These are phyloP conservation scores for Cryptotis parvus DNA, from an alignment of 2,113 vertebrate species.

Conservation along the genomic window DNA sequence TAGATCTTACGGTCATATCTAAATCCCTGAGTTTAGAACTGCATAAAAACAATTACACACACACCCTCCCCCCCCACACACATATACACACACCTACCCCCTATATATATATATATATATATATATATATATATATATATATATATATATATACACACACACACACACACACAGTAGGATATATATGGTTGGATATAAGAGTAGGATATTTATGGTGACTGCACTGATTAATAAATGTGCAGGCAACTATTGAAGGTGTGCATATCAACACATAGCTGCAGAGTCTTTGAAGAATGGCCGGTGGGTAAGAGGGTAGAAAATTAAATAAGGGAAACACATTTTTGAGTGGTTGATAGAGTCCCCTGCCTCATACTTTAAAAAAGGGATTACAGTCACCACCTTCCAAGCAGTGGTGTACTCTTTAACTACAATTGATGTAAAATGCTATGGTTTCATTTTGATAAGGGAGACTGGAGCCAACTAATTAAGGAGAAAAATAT, in stretches of 20 bases:
- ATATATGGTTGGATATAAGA: no score
- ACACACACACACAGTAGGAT: no score
- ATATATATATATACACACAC: no score
- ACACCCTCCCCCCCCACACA: no score
- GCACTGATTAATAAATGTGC: neutral
- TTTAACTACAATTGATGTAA: neutral
- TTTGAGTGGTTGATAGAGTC: neutral
- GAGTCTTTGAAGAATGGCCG: neutral
- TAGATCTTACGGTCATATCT: no score
- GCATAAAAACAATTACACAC: no score
- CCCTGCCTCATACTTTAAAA: neutral
- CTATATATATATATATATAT: no score
- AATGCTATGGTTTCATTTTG: constrained; percentile 24
- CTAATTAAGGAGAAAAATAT: neutral
- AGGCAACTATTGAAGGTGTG: neutral
- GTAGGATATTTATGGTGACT: neutral
- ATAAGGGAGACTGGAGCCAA: neutral
- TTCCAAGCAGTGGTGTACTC: neutral
- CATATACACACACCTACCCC: no score
- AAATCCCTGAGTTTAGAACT: no score
- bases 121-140: no score
- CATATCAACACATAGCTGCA: neutral
- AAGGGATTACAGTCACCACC: neutral
- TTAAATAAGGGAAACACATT: neutral
- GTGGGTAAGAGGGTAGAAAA: neutral